Base-by-base conservation (phyloP, 2,113 vertebrate species). In the Ictidomys tridecemlineatus region DNA sequence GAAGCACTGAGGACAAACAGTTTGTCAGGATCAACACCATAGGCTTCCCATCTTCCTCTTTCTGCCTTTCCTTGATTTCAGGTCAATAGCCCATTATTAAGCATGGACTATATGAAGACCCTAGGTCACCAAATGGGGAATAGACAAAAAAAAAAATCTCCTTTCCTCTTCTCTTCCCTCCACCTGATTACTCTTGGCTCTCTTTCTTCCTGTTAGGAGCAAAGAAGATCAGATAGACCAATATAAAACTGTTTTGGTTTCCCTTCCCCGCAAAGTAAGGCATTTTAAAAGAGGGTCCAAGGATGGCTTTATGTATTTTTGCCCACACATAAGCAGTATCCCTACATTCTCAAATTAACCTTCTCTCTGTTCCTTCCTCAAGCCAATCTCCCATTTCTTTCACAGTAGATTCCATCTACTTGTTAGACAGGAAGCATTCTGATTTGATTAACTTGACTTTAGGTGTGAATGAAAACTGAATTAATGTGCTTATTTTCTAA, bases 361-460 rank as follows among this genome's bases (percentile, higher is more conserved):
- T 65, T 86, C 20, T 92, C 37, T 91, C 39, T 95, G 24, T 9
- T 58, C 37, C 53, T 94, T 90, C 30, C 39, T 95, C 37, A n/a
- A 79, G 20, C 24, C 51, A 88, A 34, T 85, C 56, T 85, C 70
- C 5, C 12, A 90, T 58, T 97, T 94, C 20, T 86, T 87, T 58
- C 39, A 87, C 2, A 91, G 18, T 74, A 13, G 51, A 89, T 30
- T 26, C 1, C 34, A 56, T 85, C 51, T 76, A 85, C 72, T 89
- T 94, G 10, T 56, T 85, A 96, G 45, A 45, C 45, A 45, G n/a
- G 17, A 65, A 77, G 34, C 4, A 72, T 82, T 65, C 45, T 70
- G 76, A 90, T 89, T 80, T 89, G 77, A 82, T 85, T 78, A 86
- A 89, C 32, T 97, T 96, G 70, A 80, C n/a, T 91, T 85, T 93